Conservation (phyloP, 2,888 invertebrate species). For the Eugnorisma glareosa region DNA sequence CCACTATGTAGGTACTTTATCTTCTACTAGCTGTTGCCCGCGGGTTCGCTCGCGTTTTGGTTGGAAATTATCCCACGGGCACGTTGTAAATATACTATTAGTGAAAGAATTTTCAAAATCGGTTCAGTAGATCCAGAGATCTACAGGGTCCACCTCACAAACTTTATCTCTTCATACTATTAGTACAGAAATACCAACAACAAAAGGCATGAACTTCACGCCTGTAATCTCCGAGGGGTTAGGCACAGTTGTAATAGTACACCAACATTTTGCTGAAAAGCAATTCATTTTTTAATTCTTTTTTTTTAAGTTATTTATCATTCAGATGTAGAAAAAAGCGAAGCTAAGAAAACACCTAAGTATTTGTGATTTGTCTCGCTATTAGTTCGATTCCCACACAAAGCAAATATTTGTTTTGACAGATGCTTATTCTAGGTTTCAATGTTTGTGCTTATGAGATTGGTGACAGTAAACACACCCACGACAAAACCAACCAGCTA, state of each 20-base stretch:
- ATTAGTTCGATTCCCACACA: neutral
- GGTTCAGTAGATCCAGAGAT: too few species aligned
- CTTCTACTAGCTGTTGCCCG: too few species aligned
- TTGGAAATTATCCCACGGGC: too few species aligned
- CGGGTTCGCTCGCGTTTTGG: too few species aligned
- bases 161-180: too few species aligned
- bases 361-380: neutral
- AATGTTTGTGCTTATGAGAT: constrained; percentile 2
- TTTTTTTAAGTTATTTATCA: neutral
- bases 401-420: constrained; percentile 23
- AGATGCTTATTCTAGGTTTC: neutral
- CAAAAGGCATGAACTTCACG: neutral
- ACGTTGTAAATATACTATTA: too few species aligned
- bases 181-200: too few species aligned
- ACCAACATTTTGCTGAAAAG: neutral
- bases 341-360: neutral
- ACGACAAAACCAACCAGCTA: neutral
- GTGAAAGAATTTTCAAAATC: too few species aligned
- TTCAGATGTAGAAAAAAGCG: neutral
- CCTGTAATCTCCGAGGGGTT: neutral
- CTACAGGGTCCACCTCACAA: too few species aligned
- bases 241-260: neutral
- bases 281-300: too few species aligned
- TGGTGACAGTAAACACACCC: neutral
- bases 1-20: neutral